These are phyloP conservation scores for Dendropsophus ebraccatus DNA, from an alignment of 2,113 vertebrate genomes.

Conservation along the genomic window DNA sequence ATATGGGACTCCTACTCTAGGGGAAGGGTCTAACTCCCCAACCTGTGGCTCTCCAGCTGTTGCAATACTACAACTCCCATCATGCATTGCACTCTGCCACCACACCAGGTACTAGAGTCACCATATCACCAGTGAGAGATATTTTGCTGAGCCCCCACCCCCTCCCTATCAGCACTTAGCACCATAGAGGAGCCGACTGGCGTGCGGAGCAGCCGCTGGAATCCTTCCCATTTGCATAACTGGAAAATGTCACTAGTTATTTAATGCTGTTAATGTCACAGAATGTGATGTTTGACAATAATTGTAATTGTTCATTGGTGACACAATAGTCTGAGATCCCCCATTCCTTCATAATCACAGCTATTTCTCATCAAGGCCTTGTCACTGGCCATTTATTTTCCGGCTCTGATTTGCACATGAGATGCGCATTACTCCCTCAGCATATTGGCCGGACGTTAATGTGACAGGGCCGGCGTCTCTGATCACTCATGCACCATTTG, in stretches of 20 bases:
- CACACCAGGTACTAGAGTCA: too few species aligned
- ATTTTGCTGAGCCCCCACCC: neutral
- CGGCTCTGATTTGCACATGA: constrained; percentile 20
- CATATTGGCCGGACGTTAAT: constrained; percentile 3
- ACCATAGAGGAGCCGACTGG: neutral
- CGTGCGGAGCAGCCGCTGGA: neutral
- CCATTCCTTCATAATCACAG: neutral
- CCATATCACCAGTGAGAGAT: too few species aligned
- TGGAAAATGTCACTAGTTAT: constrained; percentile 45
- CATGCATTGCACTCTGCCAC: too few species aligned
- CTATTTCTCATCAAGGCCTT: constrained; percentile 7
- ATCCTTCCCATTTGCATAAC: neutral
- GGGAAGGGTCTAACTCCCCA: too few species aligned
- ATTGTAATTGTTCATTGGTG: constrained; percentile 27
- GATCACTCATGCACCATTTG: constrained; percentile 26
- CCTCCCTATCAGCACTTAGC: neutral
- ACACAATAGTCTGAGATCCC: neutral
- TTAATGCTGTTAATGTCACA: constrained; percentile 49
- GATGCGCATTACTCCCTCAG: constrained; percentile 11
- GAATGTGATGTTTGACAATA: constrained; percentile 20
- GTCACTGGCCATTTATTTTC: neutral
- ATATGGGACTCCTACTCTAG: too few species aligned
- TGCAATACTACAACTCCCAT: too few species aligned
- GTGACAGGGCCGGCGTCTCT: neutral
- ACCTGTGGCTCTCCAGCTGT: too few species aligned